phyloP scores from a whole-genome alignment of 2,888 invertebrate species.

The Rhaphigaster nebulosa region DNA sequence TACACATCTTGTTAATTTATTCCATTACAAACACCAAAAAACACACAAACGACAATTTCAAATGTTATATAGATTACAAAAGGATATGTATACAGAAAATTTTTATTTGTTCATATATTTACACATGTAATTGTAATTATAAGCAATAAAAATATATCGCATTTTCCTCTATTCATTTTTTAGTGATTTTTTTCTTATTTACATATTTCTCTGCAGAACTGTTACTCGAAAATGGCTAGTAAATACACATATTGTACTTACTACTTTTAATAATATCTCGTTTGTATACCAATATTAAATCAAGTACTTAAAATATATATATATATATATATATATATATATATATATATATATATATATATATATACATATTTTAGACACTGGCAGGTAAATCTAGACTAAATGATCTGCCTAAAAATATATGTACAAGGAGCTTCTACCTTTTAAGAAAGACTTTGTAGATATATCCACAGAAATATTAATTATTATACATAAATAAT shows the following conservation, averaged over 20 bases:
- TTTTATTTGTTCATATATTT: conserved; percentile 35
- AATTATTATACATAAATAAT: conserved; percentile 46
- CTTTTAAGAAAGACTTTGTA: conserved; percentile 59
- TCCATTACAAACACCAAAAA: conserved; percentile 2
- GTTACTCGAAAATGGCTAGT: neutral
- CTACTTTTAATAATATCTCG: conserved; percentile 28
- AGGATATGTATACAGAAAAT: conserved; percentile 52
- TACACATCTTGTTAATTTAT: neutral
- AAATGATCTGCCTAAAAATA: conserved; percentile 33
- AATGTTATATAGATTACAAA: conserved; percentile 49
- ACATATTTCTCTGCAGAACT: conserved; percentile 4
- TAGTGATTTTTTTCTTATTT: neutral
- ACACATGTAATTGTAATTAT: conserved; percentile 45
- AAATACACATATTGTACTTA: conserved; percentile 27
- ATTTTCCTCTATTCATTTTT: conserved; percentile 40
- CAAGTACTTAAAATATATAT: conserved; percentile 20
- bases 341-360: too few relatives aligned
- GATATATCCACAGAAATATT: conserved; percentile 56
- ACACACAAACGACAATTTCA: neutral
- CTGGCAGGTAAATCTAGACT: conserved; percentile 32
- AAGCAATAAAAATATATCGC: conserved; percentile 58
- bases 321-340: too few relatives aligned
- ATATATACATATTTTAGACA: conserved; percentile 10
- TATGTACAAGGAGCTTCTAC: conserved; percentile 57
- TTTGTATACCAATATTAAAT: conserved; percentile 16